Evolutionary conservation across 2,888 invertebrate genomes (phyloP).

Genomic region (Linnaemya tessellans): DNA sequence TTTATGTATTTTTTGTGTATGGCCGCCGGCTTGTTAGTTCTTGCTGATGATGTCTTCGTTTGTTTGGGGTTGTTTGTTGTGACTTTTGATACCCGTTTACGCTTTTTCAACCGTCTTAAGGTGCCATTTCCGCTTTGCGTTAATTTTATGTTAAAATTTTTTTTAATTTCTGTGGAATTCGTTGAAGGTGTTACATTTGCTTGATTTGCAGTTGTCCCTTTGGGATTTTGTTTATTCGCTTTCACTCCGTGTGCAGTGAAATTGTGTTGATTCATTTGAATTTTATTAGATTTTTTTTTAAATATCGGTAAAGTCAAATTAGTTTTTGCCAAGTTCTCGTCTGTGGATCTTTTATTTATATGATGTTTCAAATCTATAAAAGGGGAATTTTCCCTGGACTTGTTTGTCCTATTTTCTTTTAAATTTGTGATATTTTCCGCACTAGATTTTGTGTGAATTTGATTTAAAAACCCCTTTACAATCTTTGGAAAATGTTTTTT

Average conservation of each 20-base stretch:
- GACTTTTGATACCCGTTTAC: constrained; percentile 24
- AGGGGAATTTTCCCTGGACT: not conserved
- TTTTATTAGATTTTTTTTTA: constrained; percentile 19
- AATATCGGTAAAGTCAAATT: constrained; percentile 28
- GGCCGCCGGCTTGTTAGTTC: constrained; percentile 20
- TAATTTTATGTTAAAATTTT: not conserved
- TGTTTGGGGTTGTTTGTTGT: not conserved
- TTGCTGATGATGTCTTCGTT: not conserved
- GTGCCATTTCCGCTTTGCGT: constrained; percentile 8
- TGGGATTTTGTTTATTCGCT: not conserved
- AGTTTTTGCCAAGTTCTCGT: not conserved
- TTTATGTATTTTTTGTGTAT: constrained; percentile 46
- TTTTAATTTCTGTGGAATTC: constrained; percentile 6
- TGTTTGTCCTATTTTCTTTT: not conserved
- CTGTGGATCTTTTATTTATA: constrained; percentile 49
- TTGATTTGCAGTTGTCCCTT: not conserved
- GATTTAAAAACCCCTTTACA: not conserved
- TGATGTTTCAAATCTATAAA: not conserved
- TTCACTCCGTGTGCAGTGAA: not conserved
- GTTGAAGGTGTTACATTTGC: not conserved
- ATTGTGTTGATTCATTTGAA: not conserved
- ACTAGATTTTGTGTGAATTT: not conserved
- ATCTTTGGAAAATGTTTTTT: not conserved
- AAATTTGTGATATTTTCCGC: not conserved
- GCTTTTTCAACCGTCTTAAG: constrained; percentile 32